Evolutionary conservation across 2,113 vertebrate species (phyloP), one percentile per base, ranked within the genome.

Genomic region (Oryzias woworae): DNA sequence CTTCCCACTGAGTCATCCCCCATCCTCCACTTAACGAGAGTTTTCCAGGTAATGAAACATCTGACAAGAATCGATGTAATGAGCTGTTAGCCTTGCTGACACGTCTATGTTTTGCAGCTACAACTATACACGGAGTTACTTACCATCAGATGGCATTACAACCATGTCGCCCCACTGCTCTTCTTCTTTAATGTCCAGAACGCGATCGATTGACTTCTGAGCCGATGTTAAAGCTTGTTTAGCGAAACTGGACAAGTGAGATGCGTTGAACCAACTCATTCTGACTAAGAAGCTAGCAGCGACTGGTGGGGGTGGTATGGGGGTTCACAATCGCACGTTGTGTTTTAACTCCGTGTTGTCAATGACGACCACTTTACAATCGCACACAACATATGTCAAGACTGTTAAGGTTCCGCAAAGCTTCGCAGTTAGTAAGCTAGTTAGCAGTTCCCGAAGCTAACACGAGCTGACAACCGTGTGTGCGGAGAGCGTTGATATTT

Each of bases 221-320:
- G 97, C 97, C 82, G 94, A 92, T 47, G 96, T 96, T 79, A 99
- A 90, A 68, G 97, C 97, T 92, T 99, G 97, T 87, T 99, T 99
- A 53, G 96, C 96, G 74, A 99, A 99, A 83, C 90, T 98, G 56
- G 97, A 99, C 47, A 99, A 87, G 63, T 99, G 96, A 44, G 96
- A 95, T n/a, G 97, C 89, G 87, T 98, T 98, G 79, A 99, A 98
- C 97, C 97, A 99, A 82, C 96, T 99, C 97, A 98, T 98, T 13
- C 70, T 61, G 53, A 26, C 28, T 43, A 6, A 14, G 2, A 20
- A 20, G 67, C 54, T 53, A 58, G 52, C 70, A 44, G 65, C 47
- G 3, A 10, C 8, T 7, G 1, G 6, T 36, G 31, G 31, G 1
- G 7, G 31, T 7, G 7, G 31, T 2, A 5, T 7, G 26, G 36